A percentile compares a stretch with the other conserved stretches of the same genome.
Conservation (phyloP, 1,140 invertebrate genomes). For the Drosophila willistoni region DNA sequence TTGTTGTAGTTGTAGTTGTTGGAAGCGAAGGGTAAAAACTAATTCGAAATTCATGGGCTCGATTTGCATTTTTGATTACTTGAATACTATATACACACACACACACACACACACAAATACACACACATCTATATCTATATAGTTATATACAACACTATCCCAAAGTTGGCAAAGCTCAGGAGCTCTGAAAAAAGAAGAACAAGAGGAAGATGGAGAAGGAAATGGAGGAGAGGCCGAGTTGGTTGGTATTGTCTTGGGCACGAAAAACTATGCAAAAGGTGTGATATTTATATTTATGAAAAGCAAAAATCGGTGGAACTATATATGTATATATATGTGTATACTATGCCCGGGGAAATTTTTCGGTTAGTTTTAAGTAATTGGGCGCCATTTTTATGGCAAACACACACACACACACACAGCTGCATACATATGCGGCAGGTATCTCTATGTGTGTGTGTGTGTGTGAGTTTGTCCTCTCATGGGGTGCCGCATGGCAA, state of each 20-base stretch:
- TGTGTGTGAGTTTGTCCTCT: slow-evolving; percentile 22
- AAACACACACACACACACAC: slow-evolving; percentile 26
- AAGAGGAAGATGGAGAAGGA: background rate
- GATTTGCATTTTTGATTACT: slow-evolving; percentile 81
- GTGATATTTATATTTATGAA: slow-evolving; percentile 79
- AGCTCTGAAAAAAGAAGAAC: background rate
- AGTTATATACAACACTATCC: background rate
- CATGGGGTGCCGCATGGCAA: slow-evolving; percentile 53
- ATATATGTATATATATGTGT: background rate
- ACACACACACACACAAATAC: background rate
- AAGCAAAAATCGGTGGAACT: slow-evolving; percentile 47
- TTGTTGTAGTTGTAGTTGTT: slow-evolving; percentile 38
- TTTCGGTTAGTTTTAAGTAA: slow-evolving; percentile 80
- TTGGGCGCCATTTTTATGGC: slow-evolving; percentile 74
- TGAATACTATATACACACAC: slow-evolving; percentile 59
- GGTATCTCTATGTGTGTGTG: slow-evolving; percentile 19
- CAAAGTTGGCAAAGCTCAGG: background rate
- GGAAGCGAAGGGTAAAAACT: slow-evolving; percentile 66
- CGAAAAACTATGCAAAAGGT: slow-evolving; percentile 54
- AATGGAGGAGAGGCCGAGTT: slow-evolving; percentile 9
- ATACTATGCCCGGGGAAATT: slow-evolving; percentile 52
- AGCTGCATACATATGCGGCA: slow-evolving; percentile 14
- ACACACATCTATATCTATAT: slow-evolving; percentile 17
- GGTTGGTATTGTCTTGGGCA: slow-evolving; percentile 43
- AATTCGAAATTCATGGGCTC: slow-evolving; percentile 81